Evolutionary conservation across 2,113 vertebrate species (phyloP).

Genomic region (Saccopteryx bilineata): DNA sequence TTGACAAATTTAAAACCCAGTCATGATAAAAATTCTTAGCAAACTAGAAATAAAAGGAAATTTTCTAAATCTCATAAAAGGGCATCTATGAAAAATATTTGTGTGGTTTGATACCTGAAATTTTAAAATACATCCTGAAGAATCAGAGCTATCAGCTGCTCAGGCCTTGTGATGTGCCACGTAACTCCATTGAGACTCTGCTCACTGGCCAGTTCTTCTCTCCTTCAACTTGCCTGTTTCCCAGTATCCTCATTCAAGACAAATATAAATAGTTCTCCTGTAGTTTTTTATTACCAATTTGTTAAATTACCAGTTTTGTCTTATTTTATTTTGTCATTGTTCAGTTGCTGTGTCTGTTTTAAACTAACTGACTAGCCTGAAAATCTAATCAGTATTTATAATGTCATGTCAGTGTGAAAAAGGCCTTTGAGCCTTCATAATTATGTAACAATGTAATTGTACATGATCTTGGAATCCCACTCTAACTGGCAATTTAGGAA

Average conservation of each 20-base stretch:
- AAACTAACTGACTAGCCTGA: neutral
- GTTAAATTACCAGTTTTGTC: conserved; percentile 39
- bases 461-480: neutral
- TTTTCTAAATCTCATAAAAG: neutral
- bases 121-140: conserved; percentile 14
- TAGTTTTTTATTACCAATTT: conserved; percentile 48
- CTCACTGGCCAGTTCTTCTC: neutral
- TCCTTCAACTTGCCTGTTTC: neutral
- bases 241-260: neutral
- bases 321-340: neutral
- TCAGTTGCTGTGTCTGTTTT: conserved; percentile 14
- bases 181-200: neutral
- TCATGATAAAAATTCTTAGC: conserved; percentile 35
- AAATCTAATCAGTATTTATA: neutral
- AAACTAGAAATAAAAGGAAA: neutral
- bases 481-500: conserved; percentile 14
- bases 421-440: neutral
- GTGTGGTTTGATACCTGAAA: neutral
- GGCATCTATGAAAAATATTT: conserved; percentile 41
- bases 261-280: neutral
- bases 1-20: conserved; percentile 50
- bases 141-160: neutral
- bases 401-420: conserved; percentile 16
- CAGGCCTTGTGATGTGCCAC: neutral
- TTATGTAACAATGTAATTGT: neutral